Conservation (phyloP, 1,140 invertebrate species). For the Drosophila sturtevanti region DNA sequence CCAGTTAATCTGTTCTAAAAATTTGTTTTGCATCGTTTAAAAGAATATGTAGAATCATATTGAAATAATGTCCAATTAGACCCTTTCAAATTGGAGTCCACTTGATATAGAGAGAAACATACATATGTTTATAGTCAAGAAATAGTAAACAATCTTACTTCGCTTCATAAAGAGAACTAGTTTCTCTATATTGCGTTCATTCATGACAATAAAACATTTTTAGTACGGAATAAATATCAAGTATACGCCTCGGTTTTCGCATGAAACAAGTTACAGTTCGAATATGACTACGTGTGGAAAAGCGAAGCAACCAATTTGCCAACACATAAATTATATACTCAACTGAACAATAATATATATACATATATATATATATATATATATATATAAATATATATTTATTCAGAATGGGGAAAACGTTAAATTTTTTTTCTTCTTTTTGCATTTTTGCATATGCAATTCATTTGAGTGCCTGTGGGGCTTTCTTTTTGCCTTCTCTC, state of each 20-base stretch:
- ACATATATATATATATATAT: constrained; percentile 3
- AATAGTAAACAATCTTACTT: too few relatives aligned
- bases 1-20: too few relatives aligned
- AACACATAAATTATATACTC: constrained; percentile 25
- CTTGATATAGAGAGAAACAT: too few relatives aligned
- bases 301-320: constrained; percentile 6
- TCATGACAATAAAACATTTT: neutral
- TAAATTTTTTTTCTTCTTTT: constrained; percentile 42
- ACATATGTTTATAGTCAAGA: too few relatives aligned
- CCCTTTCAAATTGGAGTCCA: too few relatives aligned
- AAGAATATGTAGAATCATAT: too few relatives aligned
- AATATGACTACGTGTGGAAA: constrained; percentile 4
- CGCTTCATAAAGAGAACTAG: neutral
- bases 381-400: constrained; percentile 40
- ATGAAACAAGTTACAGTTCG: neutral
- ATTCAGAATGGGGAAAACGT: constrained; percentile 68
- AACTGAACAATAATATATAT: neutral
- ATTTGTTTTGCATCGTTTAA: too few relatives aligned
- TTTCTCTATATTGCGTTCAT: neutral
- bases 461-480: constrained; percentile 65
- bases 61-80: too few relatives aligned
- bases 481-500: constrained; percentile 24
- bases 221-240: neutral
- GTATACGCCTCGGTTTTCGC: neutral
- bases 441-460: constrained; percentile 68